Base-by-base conservation (phyloP, 2,797 vertebrate genomes). In the Smutsia temminckii region DNA sequence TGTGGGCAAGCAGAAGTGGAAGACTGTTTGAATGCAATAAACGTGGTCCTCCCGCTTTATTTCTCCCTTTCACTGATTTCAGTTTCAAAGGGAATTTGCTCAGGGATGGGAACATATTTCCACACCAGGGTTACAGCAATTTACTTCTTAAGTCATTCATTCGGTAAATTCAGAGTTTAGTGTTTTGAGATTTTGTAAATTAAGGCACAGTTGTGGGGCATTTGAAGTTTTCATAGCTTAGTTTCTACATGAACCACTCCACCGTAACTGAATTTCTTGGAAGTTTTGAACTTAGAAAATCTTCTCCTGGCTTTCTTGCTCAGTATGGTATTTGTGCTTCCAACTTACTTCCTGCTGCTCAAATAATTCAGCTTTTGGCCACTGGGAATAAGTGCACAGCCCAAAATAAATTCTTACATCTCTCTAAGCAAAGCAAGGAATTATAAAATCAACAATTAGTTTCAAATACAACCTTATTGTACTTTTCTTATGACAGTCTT, bases 351-450 rank as follows among this genome's bases (percentile, higher is more conserved):
- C 87, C 32, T 89, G 23, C 61, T n/a, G 2, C 49, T 87, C 53
- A 93, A 59, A 93, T 88, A 64, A 85, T 85, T 61, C 66, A 85
- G 51, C 8, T 87, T 90, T 66, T 71, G 71, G 46, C 34, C 23
- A 34, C 7, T 61, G 10, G 37, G 46, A 81, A 78, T 91, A 94
- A 96, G 94, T 93, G 61, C 4, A 83, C 5, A 69, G 34, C 23
- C 37, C 40, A 96, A 97, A 97, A 77, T 55, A 97, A 94, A 71
- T 42, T 2, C 27, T 55, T 78, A 72, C 13, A 85, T 81, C 37
- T 95, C 66, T 91, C 68, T 77, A 75, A 96, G 85, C 42, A 77
- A 92, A 86, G 32, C 59, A 91, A 66, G n/a, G 85, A 86, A 95
- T 72, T 61, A 34, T 88, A 79, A 93, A 92, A 90, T 77, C 88